Conservation (phyloP, 2,113 vertebrate genomes). For the Redunca redunca region DNA sequence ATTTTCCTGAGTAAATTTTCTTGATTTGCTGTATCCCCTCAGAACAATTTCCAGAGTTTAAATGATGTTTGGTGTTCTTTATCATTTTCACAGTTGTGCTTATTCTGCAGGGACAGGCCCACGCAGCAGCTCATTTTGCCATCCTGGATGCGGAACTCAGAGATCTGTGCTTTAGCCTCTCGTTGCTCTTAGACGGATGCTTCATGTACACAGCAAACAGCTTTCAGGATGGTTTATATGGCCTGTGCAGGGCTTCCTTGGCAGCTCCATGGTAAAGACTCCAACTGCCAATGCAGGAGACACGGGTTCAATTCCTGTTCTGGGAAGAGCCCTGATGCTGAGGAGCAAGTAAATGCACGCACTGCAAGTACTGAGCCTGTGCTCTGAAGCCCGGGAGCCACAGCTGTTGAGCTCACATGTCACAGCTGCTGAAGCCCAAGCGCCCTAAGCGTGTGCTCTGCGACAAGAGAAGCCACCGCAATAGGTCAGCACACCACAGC, state of each 20-base stretch:
- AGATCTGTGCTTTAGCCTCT: neutral
- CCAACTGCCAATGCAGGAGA: neutral
- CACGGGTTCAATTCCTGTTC: neutral
- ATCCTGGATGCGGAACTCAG: neutral
- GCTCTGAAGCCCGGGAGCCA: neutral
- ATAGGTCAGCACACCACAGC: neutral
- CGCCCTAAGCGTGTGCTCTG: neutral
- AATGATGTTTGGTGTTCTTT: too few relatives aligned
- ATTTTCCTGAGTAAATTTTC: neutral
- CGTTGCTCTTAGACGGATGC: neutral
- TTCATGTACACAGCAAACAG: neutral
- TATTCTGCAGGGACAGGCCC: neutral
- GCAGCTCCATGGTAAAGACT: neutral
- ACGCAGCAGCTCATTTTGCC: rapidly evolving
- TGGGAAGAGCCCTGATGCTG: neutral
- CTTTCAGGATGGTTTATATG: neutral
- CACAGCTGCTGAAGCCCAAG: too few relatives aligned
- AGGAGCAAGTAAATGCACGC: neutral
- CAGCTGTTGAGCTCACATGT: neutral
- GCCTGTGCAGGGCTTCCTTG: neutral
- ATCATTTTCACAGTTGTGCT: neutral
- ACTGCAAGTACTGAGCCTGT: neutral
- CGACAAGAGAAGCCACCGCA: neutral
- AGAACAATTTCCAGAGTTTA: neutral
- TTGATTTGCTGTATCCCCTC: neutral